phyloP scores from a whole-genome alignment of 2,888 invertebrate genomes.

The Sycophila texana region DNA sequence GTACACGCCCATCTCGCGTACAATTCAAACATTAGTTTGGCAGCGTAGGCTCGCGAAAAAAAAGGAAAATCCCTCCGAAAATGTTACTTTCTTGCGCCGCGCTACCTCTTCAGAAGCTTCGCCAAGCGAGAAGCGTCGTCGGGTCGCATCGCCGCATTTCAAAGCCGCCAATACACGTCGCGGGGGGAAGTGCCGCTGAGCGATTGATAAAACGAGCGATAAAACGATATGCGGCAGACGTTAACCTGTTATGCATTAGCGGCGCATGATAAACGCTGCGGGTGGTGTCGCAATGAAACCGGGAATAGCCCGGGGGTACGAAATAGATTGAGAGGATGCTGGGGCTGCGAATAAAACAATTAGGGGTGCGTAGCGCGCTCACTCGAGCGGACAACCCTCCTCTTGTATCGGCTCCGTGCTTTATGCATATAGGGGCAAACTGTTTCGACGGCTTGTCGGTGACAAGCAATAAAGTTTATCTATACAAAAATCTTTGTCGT shows the following conservation, averaged over 20 bases:
- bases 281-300: conserved; percentile 72
- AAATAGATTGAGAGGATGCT: conserved; percentile 72
- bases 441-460: conserved; percentile 59
- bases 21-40: too few species aligned
- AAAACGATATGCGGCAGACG: conserved; percentile 65
- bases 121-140: neutral
- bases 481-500: conserved; percentile 3
- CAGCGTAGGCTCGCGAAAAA: too few species aligned
- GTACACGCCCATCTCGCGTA: too few species aligned
- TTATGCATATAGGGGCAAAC: conserved; percentile 36
- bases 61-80: neutral
- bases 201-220: conserved; percentile 51
- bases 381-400: conserved; percentile 71
- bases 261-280: conserved; percentile 73
- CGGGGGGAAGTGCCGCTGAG: neutral
- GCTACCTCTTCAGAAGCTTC: neutral
- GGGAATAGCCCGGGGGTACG: conserved; percentile 70
- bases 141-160: neutral
- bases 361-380: conserved; percentile 71
- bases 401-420: conserved; percentile 53
- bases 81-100: neutral
- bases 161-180: conserved; percentile 4
- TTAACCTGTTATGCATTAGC: conserved; percentile 73
- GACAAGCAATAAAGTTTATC: conserved; percentile 58
- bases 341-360: conserved; percentile 73